Percentiles rank a stretch among this genome's conserved stretches.
These are phyloP conservation scores for Falco rusticolus DNA, from an alignment of 2,797 vertebrate species.

Conservation along the genomic window DNA sequence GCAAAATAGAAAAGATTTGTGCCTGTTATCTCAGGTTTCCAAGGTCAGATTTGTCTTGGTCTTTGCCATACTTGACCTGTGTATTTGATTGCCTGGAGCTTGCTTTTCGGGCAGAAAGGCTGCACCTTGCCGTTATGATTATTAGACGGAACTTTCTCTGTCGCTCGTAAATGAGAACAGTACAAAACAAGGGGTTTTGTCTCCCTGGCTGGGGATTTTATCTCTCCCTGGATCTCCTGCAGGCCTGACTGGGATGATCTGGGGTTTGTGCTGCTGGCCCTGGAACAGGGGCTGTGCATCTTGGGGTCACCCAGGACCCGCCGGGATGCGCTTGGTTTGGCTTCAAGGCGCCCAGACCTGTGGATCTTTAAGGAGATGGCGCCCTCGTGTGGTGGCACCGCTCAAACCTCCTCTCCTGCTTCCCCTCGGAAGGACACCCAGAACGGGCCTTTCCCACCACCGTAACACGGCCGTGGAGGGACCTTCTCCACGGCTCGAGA, in stretches of 20 bases:
- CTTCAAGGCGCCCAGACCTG: accelerated
- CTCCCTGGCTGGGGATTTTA: accelerated
- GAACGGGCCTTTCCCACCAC: neutral
- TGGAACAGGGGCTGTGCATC: neutral
- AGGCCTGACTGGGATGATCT: neutral
- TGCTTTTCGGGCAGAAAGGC: neutral
- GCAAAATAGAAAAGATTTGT: neutral
- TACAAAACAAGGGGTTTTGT: accelerated
- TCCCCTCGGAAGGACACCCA: neutral
- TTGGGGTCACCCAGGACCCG: neutral
- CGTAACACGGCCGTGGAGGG: accelerated
- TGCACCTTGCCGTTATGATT: accelerated
- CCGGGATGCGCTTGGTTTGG: accelerated
- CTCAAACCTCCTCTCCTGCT: neutral
- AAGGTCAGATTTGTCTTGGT: neutral
- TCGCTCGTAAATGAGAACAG: accelerated
- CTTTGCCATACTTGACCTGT: neutral
- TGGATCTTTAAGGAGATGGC: constrained; percentile 67
- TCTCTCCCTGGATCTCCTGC: neutral
- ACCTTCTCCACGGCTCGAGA: neutral
- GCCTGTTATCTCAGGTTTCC: neutral
- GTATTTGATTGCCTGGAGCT: neutral
- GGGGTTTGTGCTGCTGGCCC: neutral
- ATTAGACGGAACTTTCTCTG: neutral
- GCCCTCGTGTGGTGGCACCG: constrained; percentile 74